Evolutionary conservation across 2,113 vertebrate species (phyloP), one percentile per base, ranked within the genome.

Genomic region (Lagenorhynchus albirostris): DNA sequence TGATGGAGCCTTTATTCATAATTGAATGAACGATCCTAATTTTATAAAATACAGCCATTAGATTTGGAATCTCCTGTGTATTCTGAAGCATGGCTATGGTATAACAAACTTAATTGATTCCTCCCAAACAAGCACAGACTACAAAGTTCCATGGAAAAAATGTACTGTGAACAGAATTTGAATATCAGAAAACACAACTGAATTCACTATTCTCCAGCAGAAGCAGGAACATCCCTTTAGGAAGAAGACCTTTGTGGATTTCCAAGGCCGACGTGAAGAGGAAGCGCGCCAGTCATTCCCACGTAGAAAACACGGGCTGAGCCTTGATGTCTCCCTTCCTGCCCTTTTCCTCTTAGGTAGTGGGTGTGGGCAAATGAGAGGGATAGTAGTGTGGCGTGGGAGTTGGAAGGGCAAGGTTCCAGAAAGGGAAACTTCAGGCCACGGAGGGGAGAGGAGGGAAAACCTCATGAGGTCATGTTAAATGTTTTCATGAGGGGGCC

Each of bases 391-490:
- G 5, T 12, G 26, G 11, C 47, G 47, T 9, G n/a, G 23, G 44
- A 50, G 15, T 3, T n/a, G 1, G 74, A 41, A 7, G n/a, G 31
- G 29, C 1, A 2, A 12, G 71, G 15, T 29, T 23, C 18, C 2
- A 38, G 92, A 92, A 38, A 10, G 12, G 44, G 50, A 18, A 18
- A 31, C 25, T 20, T 14, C 8, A 3, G 55, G 31, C 31, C 13
- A 11, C 0, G 23, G 88, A 25, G 5, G 33, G n/a, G 5, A 70
- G 36, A 68, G 41, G 31, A 55, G 29, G 33, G 31, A 18, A 12
- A 11, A 8, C 36, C 12, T 1, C 11, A 0, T 0, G n/a, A 17
- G 4, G 2, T 3, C 0, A 0, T 17, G 9, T 13, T 20, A 23
- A 0, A 1, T 38, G 6, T 41, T 60, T 60, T 29, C 41, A 6